Conservation (phyloP, 2,888 invertebrate species). For the Ennomos fuscantarius region DNA sequence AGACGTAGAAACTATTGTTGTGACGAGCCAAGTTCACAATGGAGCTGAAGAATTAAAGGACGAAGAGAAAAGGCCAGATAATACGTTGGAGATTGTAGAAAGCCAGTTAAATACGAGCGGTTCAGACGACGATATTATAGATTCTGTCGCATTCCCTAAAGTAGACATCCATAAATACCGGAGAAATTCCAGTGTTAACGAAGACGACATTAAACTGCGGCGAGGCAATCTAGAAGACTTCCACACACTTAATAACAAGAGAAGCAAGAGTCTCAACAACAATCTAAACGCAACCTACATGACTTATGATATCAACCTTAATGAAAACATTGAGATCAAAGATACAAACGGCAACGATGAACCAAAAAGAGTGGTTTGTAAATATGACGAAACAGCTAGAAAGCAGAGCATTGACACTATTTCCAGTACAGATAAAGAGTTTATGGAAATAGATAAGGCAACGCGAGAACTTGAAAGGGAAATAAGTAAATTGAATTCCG, state of each 20-base stretch:
- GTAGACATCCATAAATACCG: constrained; percentile 73
- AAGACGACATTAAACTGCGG: constrained; percentile 73
- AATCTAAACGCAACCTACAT: constrained; percentile 61
- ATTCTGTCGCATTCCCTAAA: constrained; percentile 68
- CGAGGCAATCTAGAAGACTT: constrained; percentile 78
- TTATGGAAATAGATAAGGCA: constrained; percentile 77
- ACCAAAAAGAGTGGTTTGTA: constrained; percentile 75
- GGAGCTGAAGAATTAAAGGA: constrained; percentile 21
- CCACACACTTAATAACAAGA: constrained; percentile 66
- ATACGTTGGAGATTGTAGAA: constrained; percentile 39
- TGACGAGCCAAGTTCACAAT: constrained; percentile 23
- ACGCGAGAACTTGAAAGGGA: constrained; percentile 76
- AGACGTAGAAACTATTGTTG: constrained; percentile 20
- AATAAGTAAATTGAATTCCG: constrained; percentile 77
- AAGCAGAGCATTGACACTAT: constrained; percentile 76
- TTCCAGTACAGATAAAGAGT: constrained; percentile 79
- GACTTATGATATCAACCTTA: constrained; percentile 74
- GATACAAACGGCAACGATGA: constrained; percentile 71
- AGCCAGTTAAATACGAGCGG: constrained; percentile 36
- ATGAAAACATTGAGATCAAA: constrained; percentile 56
- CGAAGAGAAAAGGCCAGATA: constrained; percentile 33
- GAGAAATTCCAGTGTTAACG: constrained; percentile 78
- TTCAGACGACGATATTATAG: constrained; percentile 64
- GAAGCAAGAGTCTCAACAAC: constrained; percentile 76
- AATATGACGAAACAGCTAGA: constrained; percentile 63